Base-by-base conservation (phyloP, 2,888 invertebrate genomes). In the Nomada flava region DNA sequence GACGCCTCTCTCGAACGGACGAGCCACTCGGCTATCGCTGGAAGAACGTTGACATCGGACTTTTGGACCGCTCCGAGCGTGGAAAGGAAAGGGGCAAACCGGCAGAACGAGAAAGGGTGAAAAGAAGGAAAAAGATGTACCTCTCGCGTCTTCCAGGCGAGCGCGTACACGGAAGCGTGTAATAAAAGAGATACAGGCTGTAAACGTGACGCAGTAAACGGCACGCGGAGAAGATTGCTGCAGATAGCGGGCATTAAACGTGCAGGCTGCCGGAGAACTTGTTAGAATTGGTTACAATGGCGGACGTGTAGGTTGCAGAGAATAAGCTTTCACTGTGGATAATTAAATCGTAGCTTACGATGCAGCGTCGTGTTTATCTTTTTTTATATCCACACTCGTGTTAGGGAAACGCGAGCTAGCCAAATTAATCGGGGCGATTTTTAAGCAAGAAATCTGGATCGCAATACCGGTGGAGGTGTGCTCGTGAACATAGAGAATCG, bases 121-220 rank as follows among this genome's bases (percentile, higher is more conserved):
- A 63, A 26, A 15, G 47, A 13, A 15, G 42, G 23, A 11, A 15
- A 65, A 42, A 29, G 62, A 50, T 42, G 67, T 10, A 36, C 47
- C 65, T 2, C 55, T 15, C 4, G 1, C 13, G 52, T 55, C 15
- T 13, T 23, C 36, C 29, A 13, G 1, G 42, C 63, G 42, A 15
- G 11, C 23, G 10, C 13, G 63, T 29, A 15, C 42, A n/a, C 20
- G 53, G 36, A 29, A 59, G 26, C 47, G 36, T 11, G 79, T 42
- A 62, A 65, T 80, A 65, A 79, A 79, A 71, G 67, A 65, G 71
- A 65, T 67, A 55, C 60, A 67, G 71, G 70, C 70, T 50, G 71
- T 78, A 79, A 79, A 79, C 60, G 23, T 36, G 64, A 52, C 57
- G 50, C 52, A 0, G 53, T 64, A 65, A 63, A 65, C 64, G 50